Evolutionary conservation across 37 sponge, comb jelly and placozoan genomes (phyloP).

Genomic region (Eunapius fragilis): DNA sequence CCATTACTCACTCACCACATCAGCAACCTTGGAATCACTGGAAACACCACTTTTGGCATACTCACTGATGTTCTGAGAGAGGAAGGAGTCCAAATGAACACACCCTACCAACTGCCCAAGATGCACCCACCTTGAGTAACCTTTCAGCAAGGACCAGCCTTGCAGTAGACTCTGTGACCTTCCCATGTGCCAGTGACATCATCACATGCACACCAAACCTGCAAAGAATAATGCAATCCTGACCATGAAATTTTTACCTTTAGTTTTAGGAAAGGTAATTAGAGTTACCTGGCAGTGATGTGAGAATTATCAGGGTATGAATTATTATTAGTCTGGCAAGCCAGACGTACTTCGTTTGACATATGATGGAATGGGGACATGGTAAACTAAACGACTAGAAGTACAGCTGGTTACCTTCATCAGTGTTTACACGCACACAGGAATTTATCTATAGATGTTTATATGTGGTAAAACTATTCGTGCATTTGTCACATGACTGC

Average conservation of each 20-base stretch:
- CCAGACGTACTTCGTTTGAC: no score
- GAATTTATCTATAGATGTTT: no score
- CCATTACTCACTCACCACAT: neutral
- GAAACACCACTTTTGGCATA: constrained; percentile 2
- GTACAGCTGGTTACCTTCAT: neutral
- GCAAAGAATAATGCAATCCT: neutral
- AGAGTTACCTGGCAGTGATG: no score
- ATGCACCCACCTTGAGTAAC: constrained; percentile 45
- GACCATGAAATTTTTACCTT: neutral
- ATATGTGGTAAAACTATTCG: no score
- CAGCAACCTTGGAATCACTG: constrained; percentile 18
- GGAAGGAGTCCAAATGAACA: neutral
- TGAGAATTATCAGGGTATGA: no score
- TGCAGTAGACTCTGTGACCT: constrained; percentile 51
- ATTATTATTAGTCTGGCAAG: no score
- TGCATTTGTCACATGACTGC: no score
- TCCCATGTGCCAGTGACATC: constrained; percentile 55
- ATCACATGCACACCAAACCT: constrained; percentile 62
- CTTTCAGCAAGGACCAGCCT: constrained; percentile 54
- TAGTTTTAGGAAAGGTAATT: neutral
- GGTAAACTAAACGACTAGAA: no score
- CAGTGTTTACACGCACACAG: neutral
- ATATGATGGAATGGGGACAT: no score
- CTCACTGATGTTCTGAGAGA: constrained; percentile 2
- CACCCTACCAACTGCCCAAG: neutral